phyloP scores from a whole-genome alignment of 2,113 vertebrate genomes.

The Erythrocercus mccallii region DNA sequence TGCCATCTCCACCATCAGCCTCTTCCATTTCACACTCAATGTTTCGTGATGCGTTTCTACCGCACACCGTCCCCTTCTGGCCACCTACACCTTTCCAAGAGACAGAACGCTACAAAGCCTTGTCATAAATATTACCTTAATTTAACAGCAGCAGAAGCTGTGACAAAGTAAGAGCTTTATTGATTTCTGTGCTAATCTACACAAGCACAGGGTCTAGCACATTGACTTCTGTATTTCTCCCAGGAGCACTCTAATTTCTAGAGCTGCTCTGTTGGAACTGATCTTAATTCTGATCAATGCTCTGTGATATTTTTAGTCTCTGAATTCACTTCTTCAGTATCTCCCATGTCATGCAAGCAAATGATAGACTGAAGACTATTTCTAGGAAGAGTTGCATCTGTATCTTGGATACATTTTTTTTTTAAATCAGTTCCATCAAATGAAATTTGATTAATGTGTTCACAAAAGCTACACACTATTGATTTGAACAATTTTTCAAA shows the following conservation, averaged over 20 bases:
- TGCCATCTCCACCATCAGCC: background rate
- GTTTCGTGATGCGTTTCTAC: background rate
- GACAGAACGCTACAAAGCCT: background rate
- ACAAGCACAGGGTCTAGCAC: background rate
- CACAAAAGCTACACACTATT: background rate
- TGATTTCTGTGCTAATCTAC: constrained; percentile 9
- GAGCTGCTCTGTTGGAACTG: constrained; percentile 6
- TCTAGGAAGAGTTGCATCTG: background rate
- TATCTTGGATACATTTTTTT: background rate
- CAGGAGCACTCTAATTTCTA: background rate
- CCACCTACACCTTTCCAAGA: background rate
- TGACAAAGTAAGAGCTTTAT: background rate
- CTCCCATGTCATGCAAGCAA: background rate
- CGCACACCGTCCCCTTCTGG: background rate
- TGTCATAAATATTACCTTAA: background rate
- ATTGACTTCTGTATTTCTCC: constrained; percentile 17
- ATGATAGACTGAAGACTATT: background rate
- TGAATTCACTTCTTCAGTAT: background rate
- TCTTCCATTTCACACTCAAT: background rate
- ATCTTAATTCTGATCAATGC: constrained; percentile 11
- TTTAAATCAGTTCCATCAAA: background rate
- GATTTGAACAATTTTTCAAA: background rate
- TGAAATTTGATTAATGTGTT: background rate
- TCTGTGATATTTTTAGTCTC: background rate
- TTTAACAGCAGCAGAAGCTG: background rate